phyloP scores from a whole-genome alignment of 2,797 vertebrate species.

The Danio kyathit region DNA sequence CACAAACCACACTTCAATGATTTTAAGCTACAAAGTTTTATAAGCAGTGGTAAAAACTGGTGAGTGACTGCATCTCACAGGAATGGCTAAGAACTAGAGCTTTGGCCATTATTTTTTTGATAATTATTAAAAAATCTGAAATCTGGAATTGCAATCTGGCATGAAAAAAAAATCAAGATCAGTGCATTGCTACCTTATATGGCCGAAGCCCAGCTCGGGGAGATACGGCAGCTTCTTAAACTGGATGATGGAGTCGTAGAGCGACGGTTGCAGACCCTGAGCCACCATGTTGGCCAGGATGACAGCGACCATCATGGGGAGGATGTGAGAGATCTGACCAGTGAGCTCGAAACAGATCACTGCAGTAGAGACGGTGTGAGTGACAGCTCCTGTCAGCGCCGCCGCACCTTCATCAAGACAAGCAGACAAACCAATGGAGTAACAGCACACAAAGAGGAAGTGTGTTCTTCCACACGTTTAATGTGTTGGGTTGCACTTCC shows the following conservation, averaged over 20 bases:
- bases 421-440: conserved; percentile 7
- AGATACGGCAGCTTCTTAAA: conserved; percentile 96
- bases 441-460: conserved; percentile 4
- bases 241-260: conserved; percentile 97
- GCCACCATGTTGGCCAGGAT: conserved; percentile 98
- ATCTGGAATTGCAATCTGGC: no score
- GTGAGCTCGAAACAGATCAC: conserved; percentile 98
- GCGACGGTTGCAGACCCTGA: conserved; percentile 94
- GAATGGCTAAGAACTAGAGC: no score
- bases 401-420: conserved; percentile 82
- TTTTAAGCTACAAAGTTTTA: no score
- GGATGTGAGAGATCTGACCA: conserved; percentile 97
- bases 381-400: conserved; percentile 92
- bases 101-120: no score
- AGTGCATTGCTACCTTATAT: conserved; percentile 81
- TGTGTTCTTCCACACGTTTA: no score
- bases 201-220: conserved; percentile 92
- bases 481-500: no score
- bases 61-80: no score
- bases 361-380: conserved; percentile 95
- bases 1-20: no score
- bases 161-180: no score
- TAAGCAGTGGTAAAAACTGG: no score
- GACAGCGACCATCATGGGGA: conserved; percentile 98
- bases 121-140: no score